phyloP scores from a whole-genome alignment of 53 echinoderm and acorn worm species.

The Actinopyga echinites region DNA sequence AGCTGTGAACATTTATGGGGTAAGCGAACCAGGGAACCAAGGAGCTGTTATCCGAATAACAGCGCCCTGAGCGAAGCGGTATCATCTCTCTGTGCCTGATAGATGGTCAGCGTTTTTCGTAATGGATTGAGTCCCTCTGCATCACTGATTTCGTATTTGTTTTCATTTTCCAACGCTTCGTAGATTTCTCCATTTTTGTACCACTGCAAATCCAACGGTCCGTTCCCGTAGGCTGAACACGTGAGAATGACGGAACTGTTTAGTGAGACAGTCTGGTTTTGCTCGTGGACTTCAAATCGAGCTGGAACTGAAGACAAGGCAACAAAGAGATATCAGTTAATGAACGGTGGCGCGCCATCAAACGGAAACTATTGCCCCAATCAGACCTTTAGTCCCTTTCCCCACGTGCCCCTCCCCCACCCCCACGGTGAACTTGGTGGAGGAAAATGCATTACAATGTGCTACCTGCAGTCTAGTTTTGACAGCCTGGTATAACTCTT shows the following conservation, averaged over 20 bases:
- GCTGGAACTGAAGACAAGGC: slow-evolving; percentile 88
- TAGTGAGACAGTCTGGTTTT: slow-evolving; percentile 71
- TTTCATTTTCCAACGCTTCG: slow-evolving; percentile 56
- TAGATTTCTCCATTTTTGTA: slow-evolving; percentile 78
- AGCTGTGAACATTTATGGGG: too few relatives aligned
- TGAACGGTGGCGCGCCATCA: background rate
- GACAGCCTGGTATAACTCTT: too few relatives aligned
- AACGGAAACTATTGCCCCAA: too few relatives aligned
- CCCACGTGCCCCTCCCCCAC: too few relatives aligned
- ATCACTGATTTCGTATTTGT: slow-evolving; percentile 61
- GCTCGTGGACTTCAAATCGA: slow-evolving; percentile 70
- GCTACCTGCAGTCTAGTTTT: too few relatives aligned
- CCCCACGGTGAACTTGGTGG: too few relatives aligned
- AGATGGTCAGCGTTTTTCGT: slow-evolving; percentile 69
- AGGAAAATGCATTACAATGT: too few relatives aligned
- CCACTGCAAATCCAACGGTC: slow-evolving; percentile 82
- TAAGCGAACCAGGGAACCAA: too few relatives aligned
- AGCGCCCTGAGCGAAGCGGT: too few relatives aligned
- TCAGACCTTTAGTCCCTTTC: too few relatives aligned
- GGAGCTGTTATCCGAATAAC: too few relatives aligned
- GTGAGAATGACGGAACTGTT: slow-evolving; percentile 58
- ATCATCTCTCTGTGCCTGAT: slow-evolving; percentile 66
- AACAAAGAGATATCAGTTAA: background rate
- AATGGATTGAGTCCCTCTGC: slow-evolving; percentile 37
- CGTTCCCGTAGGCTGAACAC: slow-evolving; percentile 78